Evolutionary conservation across 2,888 invertebrate genomes (phyloP), one percentile per base, ranked within the genome.

Genomic region (Macrophya annulata): DNA sequence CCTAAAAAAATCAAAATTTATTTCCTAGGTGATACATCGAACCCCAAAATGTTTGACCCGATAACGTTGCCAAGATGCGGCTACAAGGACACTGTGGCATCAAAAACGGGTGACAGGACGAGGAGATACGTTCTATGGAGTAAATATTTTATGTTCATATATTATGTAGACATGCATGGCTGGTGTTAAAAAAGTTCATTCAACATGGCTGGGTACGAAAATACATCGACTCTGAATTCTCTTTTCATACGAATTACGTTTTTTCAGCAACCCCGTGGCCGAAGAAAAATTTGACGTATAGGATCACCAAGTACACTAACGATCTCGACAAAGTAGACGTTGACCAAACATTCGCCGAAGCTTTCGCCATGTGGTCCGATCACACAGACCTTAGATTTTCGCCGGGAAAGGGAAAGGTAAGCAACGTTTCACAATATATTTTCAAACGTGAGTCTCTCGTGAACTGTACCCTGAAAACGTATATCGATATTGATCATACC

Each of bases 211-310:
- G 31, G 31, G 31, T 31, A 3, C 3, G 3, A 31, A 31, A 31
- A 31, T 31, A 31, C 31, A 31, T 3, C 31, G 31, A 31, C 31
- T 31, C 31, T n/a, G n/a, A 31, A 31, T 31, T 31, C 31, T 3
- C 31, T 31, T 31, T 31, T 31, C 31, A 31, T 31, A 31, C 31
- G 1, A 31, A 31, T 31, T 31, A 31, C 31, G 17, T n/a, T 88
- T 93, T 93, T 92, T 37, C 93, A 97, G 97, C 97, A 48, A 98
- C 98, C 92, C 96, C 98, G 93, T 98, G 98, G 98, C 96, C 97
- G 90, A 97, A 97, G 17, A 97, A 97, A 93, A 96, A 96, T 91
- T 94, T 98, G 86, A 97, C 97, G 3, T 98, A 98, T 94, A 96
- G 96, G 93, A 97, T 98, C 90, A 96, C 97, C 84, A 97, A 97